Base-by-base conservation (phyloP, 2,797 vertebrate genomes). In the Philypnodon macrostomus region DNA sequence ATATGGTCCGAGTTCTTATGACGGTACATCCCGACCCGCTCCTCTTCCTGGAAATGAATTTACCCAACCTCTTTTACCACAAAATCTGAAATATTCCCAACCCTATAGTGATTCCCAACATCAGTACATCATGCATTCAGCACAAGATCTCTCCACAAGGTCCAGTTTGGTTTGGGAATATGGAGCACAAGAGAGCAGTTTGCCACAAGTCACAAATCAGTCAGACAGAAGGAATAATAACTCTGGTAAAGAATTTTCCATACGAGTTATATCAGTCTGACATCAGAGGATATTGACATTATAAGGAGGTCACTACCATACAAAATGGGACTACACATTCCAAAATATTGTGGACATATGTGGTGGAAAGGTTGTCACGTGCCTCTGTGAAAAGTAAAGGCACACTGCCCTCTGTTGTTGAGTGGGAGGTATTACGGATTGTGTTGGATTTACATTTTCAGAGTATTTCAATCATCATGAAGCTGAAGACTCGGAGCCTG, bases 221-320 rank as follows among this genome's bases (percentile, higher is more conserved):
- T 19, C 63, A 26, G n/a, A n/a, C n/a, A 18, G 14, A 9, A 62
- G 50, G 41, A 59, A 45, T 31, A 48, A 34, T 12, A 74, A 74
- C 40, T 17, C 73, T 16, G 32, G 42, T 19, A 67, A 75, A 60
- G 79, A 83, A 21, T 52, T 49, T 27, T 70, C 76, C 29, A 72
- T 83, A 60, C 71, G 75, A 59, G 64, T 85, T 41, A 79, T 86
- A 69, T 83, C 80, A 39, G 70, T 86, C 57, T 89, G 76, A 87
- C 23, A 39, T 66, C 47, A 18, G 46, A 44, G 26, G 31, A 38
- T 19, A 59, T 68, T 38, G 56, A 44, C n/a, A 7, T 41, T 31
- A n/a, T n/a, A n/a, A n/a, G n/a, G n/a, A n/a, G n/a, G n/a, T n/a
- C n/a, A n/a, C n/a, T n/a, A n/a, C n/a, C n/a, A n/a, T n/a, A n/a